Percentiles rank a stretch among this genome's conserved stretches.
Evolutionary conservation across 2,113 vertebrate species (phyloP).

Genomic region (Sinocyclocheilus rhinocerous): DNA sequence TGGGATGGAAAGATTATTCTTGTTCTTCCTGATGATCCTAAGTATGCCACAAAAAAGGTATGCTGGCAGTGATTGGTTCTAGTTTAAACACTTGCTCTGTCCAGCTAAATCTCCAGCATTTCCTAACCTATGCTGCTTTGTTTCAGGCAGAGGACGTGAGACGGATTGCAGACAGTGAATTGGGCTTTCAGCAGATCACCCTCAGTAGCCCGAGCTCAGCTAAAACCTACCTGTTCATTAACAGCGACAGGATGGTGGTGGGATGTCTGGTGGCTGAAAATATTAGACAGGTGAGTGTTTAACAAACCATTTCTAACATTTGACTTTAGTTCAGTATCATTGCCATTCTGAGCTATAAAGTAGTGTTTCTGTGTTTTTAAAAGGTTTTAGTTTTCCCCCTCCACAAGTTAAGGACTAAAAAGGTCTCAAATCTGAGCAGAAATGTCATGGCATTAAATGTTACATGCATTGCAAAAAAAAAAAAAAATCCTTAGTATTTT

Average conservation of each 20-base stretch:
- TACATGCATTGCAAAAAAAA: no score
- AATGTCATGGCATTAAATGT: no score
- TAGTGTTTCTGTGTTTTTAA: no score
- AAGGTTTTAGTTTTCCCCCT: no score
- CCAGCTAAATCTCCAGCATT: neutral
- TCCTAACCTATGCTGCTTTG: neutral
- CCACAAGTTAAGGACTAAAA: no score
- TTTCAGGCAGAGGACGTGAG: constrained; percentile 87
- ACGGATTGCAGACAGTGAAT: constrained; percentile 84
- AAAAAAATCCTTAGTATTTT: no score
- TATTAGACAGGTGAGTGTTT: constrained; percentile 80
- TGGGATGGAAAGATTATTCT: constrained; percentile 94
- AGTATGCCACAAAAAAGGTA: constrained; percentile 89
- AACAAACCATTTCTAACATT: no score
- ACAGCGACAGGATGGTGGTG: constrained; percentile 83
- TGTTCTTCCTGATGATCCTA: constrained; percentile 86
- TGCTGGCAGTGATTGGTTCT: neutral
- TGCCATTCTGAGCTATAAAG: no score
- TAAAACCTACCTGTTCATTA: constrained; percentile 88
- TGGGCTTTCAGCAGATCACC: constrained; percentile 88
- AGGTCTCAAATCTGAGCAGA: no score
- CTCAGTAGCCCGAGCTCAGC: constrained; percentile 76
- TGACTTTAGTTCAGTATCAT: no score
- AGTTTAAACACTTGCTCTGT: neutral
- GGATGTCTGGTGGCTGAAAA: constrained; percentile 90